Percentiles rank a stretch among this genome's conserved stretches.
Conservation (phyloP, 2,888 invertebrate genomes). For the Tridacna crocea region DNA sequence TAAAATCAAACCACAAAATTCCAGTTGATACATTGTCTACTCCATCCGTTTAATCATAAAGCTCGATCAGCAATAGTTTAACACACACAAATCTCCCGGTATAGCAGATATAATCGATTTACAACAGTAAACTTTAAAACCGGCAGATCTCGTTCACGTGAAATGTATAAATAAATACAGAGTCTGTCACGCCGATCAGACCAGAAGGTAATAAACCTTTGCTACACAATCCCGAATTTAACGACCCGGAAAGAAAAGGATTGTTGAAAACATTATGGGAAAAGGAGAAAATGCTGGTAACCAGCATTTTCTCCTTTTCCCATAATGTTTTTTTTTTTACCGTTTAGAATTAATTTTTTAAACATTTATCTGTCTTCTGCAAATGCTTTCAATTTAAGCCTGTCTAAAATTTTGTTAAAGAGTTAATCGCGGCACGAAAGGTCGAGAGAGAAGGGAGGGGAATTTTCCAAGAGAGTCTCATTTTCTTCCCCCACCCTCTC, state of each 20-base stretch:
- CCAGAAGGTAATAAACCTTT: too few species aligned
- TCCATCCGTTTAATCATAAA: background rate
- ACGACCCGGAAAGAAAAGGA: too few species aligned
- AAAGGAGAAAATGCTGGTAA: background rate
- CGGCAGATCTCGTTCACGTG: background rate
- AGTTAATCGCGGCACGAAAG: too few species aligned
- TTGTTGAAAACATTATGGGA: background rate
- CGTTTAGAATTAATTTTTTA: too few species aligned
- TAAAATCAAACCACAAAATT: background rate
- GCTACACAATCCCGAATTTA: too few species aligned
- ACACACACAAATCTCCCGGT: background rate
- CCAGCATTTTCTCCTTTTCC: conserved; percentile 2
- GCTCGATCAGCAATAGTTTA: background rate
- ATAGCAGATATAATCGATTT: background rate
- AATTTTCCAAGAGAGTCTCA: background rate
- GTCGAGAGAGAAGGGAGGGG: too few species aligned
- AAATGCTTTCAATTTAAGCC: too few species aligned
- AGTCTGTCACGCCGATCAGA: too few species aligned
- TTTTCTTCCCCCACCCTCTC: too few species aligned
- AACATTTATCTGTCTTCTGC: too few species aligned
- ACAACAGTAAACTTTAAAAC: background rate
- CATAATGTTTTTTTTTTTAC: background rate
- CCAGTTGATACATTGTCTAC: background rate
- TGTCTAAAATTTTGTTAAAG: background rate
- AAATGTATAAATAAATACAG: too few species aligned